phyloP scores from a whole-genome alignment of 2,797 vertebrate species.

The Amniataba percoides region DNA sequence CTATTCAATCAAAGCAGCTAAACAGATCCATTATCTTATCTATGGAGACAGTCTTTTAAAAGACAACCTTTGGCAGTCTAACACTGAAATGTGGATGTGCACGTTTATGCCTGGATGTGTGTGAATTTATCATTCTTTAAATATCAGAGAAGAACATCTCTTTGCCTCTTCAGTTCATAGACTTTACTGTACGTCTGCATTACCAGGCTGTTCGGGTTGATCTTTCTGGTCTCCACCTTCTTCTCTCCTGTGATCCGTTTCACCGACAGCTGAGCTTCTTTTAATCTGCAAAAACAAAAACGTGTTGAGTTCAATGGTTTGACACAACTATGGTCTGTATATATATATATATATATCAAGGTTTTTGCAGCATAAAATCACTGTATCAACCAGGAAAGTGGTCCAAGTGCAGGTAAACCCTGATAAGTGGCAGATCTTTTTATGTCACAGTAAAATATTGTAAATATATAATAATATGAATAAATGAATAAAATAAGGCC shows the following conservation, averaged over 20 bases:
- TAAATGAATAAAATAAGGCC: not conserved
- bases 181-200: slow-evolving; percentile 34
- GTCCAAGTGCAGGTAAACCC: not conserved
- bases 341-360: too few relatives aligned
- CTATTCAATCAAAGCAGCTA: not conserved
- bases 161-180: not conserved
- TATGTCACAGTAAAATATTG: not conserved
- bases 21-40: too few relatives aligned
- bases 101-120: not conserved
- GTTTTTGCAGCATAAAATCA: not conserved
- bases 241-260: slow-evolving; percentile 94
- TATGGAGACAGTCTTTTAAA: not conserved
- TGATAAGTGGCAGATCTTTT: not conserved
- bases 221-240: slow-evolving; percentile 95
- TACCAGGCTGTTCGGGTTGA: slow-evolving; percentile 94
- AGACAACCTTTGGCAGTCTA: not conserved
- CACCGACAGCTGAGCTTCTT: slow-evolving; percentile 92
- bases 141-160: not conserved
- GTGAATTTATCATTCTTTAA: not conserved
- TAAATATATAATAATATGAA: too few relatives aligned
- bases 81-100: not conserved
- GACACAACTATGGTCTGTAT: not conserved
- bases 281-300: slow-evolving; percentile 84
- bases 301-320: too few relatives aligned
- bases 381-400: not conserved